Conservation (phyloP, 2,888 invertebrate species). For the Cosmia pyralina region DNA sequence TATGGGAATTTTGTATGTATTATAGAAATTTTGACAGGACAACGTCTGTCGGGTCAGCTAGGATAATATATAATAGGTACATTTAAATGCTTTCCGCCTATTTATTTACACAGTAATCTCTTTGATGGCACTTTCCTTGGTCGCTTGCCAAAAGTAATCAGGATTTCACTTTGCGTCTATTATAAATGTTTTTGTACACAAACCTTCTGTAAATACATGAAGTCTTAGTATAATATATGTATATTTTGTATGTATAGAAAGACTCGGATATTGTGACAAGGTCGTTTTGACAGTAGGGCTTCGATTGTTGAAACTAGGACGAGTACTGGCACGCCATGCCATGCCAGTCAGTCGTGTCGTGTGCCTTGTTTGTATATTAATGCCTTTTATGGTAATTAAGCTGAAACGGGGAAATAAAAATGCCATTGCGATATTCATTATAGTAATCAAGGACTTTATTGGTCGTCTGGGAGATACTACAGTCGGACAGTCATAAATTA, state of each 20-base stretch:
- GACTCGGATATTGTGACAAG: constrained; percentile 66
- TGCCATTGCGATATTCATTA: constrained; percentile 26
- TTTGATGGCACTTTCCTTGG: constrained; percentile 61
- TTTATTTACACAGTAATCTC: constrained; percentile 56
- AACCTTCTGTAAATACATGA: constrained; percentile 37
- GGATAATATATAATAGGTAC: background rate
- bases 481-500: constrained; percentile 19
- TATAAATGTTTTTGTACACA: constrained; percentile 53
- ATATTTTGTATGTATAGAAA: constrained; percentile 4
- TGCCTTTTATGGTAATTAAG: constrained; percentile 56
- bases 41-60: too few species aligned
- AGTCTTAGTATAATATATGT: background rate
- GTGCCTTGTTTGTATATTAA: constrained; percentile 46
- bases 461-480: constrained; percentile 9
- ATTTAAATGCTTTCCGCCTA: constrained; percentile 47
- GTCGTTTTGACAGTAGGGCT: constrained; percentile 72
- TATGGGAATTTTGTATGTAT: too few species aligned
- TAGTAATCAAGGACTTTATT: constrained; percentile 30
- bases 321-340: constrained; percentile 55
- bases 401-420: constrained; percentile 43
- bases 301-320: constrained; percentile 71
- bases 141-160: constrained; percentile 64
- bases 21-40: too few species aligned
- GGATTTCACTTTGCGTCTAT: constrained; percentile 54
- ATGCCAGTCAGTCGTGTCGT: constrained; percentile 43